Conservation (phyloP, 2,888 invertebrate genomes). For the Lycophotia porphyrea region DNA sequence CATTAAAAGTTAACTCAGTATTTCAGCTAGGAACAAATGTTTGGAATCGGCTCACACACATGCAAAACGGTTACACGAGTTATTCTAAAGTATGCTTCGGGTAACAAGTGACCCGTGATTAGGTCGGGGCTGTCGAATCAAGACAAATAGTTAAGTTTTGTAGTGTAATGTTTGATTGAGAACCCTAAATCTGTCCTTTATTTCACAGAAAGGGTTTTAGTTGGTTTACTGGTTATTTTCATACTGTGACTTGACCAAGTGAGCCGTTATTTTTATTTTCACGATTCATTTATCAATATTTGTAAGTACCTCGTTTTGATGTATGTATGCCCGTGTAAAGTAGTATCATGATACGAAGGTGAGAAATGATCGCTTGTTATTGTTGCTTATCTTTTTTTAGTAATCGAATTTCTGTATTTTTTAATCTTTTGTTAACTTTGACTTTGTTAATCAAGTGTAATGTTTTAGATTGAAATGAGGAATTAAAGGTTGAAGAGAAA, state of each 20-base stretch:
- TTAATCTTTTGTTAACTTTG: conserved; percentile 17
- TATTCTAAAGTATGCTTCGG: not conserved
- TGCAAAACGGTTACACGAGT: not conserved
- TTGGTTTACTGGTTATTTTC: not conserved
- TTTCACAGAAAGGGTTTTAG: not conserved
- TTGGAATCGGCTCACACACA: not conserved
- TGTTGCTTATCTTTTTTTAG: conserved; percentile 38
- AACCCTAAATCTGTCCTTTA: not conserved
- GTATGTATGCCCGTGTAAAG: conserved; percentile 60
- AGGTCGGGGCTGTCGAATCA: not conserved
- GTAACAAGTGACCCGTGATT: not conserved
- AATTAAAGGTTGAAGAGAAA: not conserved
- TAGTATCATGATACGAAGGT: conserved; percentile 55
- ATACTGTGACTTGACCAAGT: conserved; percentile 42
- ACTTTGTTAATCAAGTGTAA: not conserved
- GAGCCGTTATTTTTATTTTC: conserved; percentile 57
- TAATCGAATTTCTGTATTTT: conserved; percentile 36
- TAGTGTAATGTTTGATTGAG: not conserved
- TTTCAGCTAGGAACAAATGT: not conserved
- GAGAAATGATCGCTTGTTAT: conserved; percentile 51
- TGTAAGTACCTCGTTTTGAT: conserved; percentile 62
- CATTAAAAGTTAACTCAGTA: not conserved
- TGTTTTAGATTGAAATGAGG: not conserved
- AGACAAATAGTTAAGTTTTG: not conserved
- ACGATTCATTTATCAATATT: conserved; percentile 69